Base-by-base conservation (phyloP, 2,113 vertebrate genomes). In the Microcebus lehilahytsara region DNA sequence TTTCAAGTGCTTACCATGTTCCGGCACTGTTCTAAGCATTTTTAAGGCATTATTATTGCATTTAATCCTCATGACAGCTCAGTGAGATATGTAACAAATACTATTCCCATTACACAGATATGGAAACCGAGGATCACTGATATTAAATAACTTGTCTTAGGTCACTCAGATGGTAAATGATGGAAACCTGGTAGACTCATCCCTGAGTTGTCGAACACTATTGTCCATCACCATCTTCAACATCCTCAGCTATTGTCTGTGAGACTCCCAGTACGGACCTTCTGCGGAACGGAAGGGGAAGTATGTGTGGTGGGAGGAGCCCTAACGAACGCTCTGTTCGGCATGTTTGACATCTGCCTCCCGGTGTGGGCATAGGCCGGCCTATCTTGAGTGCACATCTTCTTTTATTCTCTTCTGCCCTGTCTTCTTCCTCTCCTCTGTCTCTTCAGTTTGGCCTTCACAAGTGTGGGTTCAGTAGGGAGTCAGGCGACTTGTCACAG, bases 291-390 rank as follows among this genome's bases (percentile, higher is more conserved):
- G 9, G 2, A 56, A 6, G 6, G 23, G 56, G 49, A 60, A 81
- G 58, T 2, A 2, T 19, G 27, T 30, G 10, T 42, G 2, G 30
- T 3, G 49, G 2, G n/a, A 71, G 37, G 34, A 5, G 1, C 20
- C 17, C 53, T 9, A 19, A 19, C 0, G 5, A 17, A 19, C 0
- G 5, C 53, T 17, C 9, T 25, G n/a, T 17, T 60, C 11, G n/a
- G 42, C n/a, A 14, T 25, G 46, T 14, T 16, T n/a, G 71, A 69
- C 10, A 58, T 72, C 69, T 4, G 4, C 34, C 46, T 71, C 49
- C 19, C 4, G 10, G 40, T 34, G 32, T 46, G 60, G 62, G 25
- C 69, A n/a, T 6, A n/a, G 42, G 16, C 32, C 56, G 30, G 0
- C 51, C 22, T 80, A 34, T 49, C 30, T 8, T 46, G 83, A 66